Percentiles rank a stretch among this genome's conserved stretches.
Conservation (phyloP, 1,140 invertebrate genomes). For the Drosophila nigromelanica region DNA sequence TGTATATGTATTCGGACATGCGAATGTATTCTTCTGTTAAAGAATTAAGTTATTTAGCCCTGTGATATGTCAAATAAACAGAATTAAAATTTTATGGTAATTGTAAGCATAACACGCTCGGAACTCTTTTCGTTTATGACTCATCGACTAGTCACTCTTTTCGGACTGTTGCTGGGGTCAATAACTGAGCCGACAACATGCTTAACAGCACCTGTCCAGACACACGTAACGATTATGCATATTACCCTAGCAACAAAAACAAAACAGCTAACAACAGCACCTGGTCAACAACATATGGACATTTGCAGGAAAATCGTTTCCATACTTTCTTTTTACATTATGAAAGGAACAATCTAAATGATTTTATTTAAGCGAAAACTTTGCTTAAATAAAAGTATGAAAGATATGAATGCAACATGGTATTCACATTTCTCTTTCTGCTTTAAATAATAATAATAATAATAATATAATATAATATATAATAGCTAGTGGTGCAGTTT, state of each 20-base stretch:
- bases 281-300: too few relatives aligned
- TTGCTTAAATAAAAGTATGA: too few relatives aligned
- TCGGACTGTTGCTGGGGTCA: background rate
- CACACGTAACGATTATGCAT: background rate
- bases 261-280: background rate
- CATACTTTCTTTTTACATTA: too few relatives aligned
- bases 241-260: conserved; percentile 5
- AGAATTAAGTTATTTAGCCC: conserved; percentile 80
- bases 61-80: conserved; percentile 83
- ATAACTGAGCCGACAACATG: background rate
- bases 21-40: conserved; percentile 64
- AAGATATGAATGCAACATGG: too few relatives aligned
- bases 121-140: background rate
- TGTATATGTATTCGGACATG: conserved; percentile 22
- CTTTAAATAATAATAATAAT: too few relatives aligned
- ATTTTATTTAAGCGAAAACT: too few relatives aligned
- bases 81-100: conserved; percentile 52
- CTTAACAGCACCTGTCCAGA: background rate
- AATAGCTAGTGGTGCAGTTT: too few relatives aligned
- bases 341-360: background rate
- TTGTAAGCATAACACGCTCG: background rate
- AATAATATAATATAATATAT: too few relatives aligned
- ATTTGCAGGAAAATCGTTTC: too few relatives aligned
- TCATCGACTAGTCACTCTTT: background rate
- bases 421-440: too few relatives aligned